Evolutionary conservation across 2,888 invertebrate genomes (phyloP).

Genomic region (Leptarthrus brevirostris): DNA sequence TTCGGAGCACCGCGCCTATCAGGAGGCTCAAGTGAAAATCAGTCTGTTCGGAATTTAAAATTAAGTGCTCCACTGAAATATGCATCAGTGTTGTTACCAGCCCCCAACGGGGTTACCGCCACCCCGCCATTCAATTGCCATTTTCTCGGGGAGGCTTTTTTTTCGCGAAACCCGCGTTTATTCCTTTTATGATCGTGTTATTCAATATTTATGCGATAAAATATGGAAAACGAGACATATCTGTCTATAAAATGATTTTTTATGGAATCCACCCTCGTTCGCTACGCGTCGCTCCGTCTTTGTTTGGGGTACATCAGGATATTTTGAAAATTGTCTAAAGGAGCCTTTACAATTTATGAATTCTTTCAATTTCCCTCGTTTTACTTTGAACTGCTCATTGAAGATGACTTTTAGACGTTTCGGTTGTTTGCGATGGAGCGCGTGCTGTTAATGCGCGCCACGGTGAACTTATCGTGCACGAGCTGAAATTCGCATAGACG

Average conservation of each 20-base stretch:
- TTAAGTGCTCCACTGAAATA: slow-evolving; percentile 55
- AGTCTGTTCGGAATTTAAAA: slow-evolving; percentile 56
- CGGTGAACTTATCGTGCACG: too few relatives aligned
- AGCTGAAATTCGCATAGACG: too few relatives aligned
- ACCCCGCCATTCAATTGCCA: slow-evolving; percentile 38
- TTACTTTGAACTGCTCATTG: slow-evolving; percentile 20
- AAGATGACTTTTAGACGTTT: slow-evolving; percentile 6
- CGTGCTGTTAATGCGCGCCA: background rate
- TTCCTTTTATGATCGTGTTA: slow-evolving; percentile 55
- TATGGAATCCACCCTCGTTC: slow-evolving; percentile 45
- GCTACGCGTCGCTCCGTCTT: too few relatives aligned
- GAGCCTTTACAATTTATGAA: slow-evolving; percentile 36
- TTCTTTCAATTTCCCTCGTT: slow-evolving; percentile 42
- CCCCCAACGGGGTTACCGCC: slow-evolving; percentile 24
- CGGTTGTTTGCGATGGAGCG: background rate
- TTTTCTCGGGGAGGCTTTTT: slow-evolving; percentile 20
- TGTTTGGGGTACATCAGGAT: background rate
- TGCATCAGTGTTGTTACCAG: slow-evolving; percentile 51
- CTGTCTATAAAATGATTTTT: slow-evolving; percentile 55
- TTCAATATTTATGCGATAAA: slow-evolving; percentile 55
- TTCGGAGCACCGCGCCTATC: slow-evolving; percentile 42
- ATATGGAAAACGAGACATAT: slow-evolving; percentile 55
- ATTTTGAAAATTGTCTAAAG: slow-evolving; percentile 42
- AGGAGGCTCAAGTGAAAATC: slow-evolving; percentile 54
- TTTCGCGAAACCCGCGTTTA: slow-evolving; percentile 50